These are phyloP conservation scores for Scaptomyza caliginosa DNA, from an alignment of 2,888 invertebrate species.

Conservation along the genomic window DNA sequence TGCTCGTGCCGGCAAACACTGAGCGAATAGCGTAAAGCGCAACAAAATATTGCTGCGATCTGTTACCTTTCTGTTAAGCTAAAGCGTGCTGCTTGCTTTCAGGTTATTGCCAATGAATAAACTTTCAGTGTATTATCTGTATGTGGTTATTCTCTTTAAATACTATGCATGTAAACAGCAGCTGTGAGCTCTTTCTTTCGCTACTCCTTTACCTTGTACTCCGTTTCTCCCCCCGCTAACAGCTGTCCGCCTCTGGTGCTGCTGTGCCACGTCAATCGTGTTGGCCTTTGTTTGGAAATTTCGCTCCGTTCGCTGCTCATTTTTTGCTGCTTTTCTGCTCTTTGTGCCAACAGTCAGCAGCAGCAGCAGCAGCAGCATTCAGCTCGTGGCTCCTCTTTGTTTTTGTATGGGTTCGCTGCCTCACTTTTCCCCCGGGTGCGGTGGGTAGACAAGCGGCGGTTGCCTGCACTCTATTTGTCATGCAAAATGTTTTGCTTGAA, in stretches of 20 bases:
- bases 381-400: too few relatives aligned
- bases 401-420: too few relatives aligned
- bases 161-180: slow-evolving; percentile 18
- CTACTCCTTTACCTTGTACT: neutral
- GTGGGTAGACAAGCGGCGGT: slow-evolving; percentile 46
- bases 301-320: slow-evolving; percentile 60
- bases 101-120: neutral
- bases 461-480: slow-evolving; percentile 60
- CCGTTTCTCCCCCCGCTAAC: neutral
- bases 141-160: neutral
- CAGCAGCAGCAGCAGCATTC: too few relatives aligned
- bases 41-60: neutral
- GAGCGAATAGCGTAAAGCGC: neutral
- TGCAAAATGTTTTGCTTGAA: slow-evolving; percentile 74
- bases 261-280: slow-evolving; percentile 57
- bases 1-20: neutral
- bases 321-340: slow-evolving; percentile 47
- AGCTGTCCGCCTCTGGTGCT: neutral
- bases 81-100: neutral
- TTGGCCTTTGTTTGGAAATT: slow-evolving; percentile 69
- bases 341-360: slow-evolving; percentile 47
- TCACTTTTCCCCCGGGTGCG: too few relatives aligned
- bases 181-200: slow-evolving; percentile 24
- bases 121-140: neutral
- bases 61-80: neutral